Evolutionary conservation across 2,113 vertebrate genomes (phyloP), one percentile per base, ranked within the genome.

Genomic region (Hystrix brachyura): DNA sequence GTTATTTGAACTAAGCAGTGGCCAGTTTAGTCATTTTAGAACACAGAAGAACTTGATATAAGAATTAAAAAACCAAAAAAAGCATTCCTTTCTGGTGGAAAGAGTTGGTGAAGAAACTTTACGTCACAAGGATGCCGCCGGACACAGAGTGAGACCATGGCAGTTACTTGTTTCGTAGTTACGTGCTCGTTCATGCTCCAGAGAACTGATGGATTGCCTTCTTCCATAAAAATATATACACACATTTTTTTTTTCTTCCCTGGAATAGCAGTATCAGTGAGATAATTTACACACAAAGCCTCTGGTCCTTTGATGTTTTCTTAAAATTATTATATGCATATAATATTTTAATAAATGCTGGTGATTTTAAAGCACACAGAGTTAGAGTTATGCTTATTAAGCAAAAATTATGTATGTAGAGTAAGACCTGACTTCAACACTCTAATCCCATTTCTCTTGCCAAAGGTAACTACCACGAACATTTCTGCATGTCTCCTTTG

Each of bases 311-410:
- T 71, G 53, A 9, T 38, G 17, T 80, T 91, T 91, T 78, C 78
- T 46, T 81, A 90, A 91, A 94, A 57, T 90, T 76, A 27, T 90
- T 90, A 93, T 72, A 78, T 79, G 25, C 15, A 83, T 29, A 43
- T 71, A 74, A 32, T 71, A 90, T 82, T 69, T 82, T 82, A 92
- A 65, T 65, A 46, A 21, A 78, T 79, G 78, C 55, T 69, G 27
- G 4, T 57, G 32, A 7, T n/a, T 90, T 34, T 53, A n/a, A 46
- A 87, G n/a, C 57, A 91, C 9, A 51, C 46, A 51, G 46, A 25
- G 46, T 57, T 67, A 48, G 29, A 19, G 34, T 53, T 94, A 78
- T 18, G 8, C 21, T 62, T 79, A 65, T 86, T 83, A 72, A 76
- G 59, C 9, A 91, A 80, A 87, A 71, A 4, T 60, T 51, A 60